Conservation (phyloP, 92 coral and sea anemone genomes). For the Parazoanthus swiftii region DNA sequence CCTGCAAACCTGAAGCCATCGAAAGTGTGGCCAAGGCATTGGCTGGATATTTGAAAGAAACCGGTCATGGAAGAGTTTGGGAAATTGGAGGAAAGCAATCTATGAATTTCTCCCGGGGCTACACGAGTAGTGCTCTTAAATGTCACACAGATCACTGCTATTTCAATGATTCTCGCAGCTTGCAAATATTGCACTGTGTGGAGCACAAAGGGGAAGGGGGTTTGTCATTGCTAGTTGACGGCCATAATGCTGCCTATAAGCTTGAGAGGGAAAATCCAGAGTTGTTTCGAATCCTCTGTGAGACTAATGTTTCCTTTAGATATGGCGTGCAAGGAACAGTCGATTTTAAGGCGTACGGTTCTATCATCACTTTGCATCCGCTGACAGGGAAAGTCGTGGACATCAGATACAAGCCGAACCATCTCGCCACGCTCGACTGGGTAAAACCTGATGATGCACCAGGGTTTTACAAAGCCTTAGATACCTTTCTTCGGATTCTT, state of each 20-base stretch:
- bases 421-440: not conserved
- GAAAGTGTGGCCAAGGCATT: not conserved
- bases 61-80: not conserved
- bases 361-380: constrained; percentile 19
- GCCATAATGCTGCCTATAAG: constrained; percentile 11
- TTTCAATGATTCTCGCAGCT: constrained; percentile 2
- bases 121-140: not conserved
- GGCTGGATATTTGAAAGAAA: not conserved
- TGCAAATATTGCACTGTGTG: constrained; percentile 32
- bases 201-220: constrained; percentile 36
- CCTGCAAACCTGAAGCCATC: not conserved
- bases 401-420: not conserved
- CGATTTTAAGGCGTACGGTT: not conserved
- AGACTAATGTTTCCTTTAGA: not conserved
- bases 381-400: not conserved
- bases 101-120: not conserved
- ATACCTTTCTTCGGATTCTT: not conserved
- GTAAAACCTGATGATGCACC: not conserved
- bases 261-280: constrained; percentile 17
- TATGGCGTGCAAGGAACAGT: not conserved
- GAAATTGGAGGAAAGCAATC: not conserved
- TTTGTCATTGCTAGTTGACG: constrained; percentile 23
- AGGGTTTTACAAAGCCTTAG: constrained; percentile 15
- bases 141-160: constrained; percentile 23
- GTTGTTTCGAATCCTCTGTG: constrained; percentile 14